A percentile compares a stretch with the other conserved stretches of the same genome.
phyloP scores from a whole-genome alignment of 2,797 vertebrate genomes.

The Notamacropus eugenii region DNA sequence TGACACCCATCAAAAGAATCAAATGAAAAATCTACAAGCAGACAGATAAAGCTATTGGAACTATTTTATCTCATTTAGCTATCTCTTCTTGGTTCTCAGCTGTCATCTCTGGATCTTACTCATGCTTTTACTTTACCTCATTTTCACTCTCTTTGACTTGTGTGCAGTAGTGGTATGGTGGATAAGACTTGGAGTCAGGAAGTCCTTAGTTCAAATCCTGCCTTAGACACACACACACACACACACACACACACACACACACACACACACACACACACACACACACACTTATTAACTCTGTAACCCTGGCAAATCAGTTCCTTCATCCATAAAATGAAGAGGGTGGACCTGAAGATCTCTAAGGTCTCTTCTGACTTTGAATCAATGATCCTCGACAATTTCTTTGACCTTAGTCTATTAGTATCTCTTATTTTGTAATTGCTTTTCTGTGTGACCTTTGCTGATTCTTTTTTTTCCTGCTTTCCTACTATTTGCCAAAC shows the following conservation, averaged over 20 bases:
- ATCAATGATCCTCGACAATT: neutral
- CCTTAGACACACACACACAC: neutral
- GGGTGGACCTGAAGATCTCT: neutral
- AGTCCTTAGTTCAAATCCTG: neutral
- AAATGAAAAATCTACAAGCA: neutral
- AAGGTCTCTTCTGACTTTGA: neutral
- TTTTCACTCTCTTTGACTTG: neutral
- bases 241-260: too few species aligned
- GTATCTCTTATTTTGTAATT: neutral
- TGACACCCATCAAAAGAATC: neutral
- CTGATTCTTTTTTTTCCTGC: neutral
- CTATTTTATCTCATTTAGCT: neutral
- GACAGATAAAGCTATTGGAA: neutral
- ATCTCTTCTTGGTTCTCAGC: neutral
- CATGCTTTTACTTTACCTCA: neutral
- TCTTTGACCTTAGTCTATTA: constrained; percentile 23
- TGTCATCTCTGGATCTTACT: accelerated
- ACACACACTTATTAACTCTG: neutral
- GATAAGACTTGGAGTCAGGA: neutral
- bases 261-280: neutral
- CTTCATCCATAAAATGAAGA: neutral
- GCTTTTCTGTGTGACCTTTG: neutral
- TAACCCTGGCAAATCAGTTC: neutral
- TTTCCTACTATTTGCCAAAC: neutral
- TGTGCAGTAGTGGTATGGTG: neutral